A percentile compares a stretch with the other conserved stretches of the same genome.
phyloP scores from a whole-genome alignment of 2,113 vertebrate genomes.

The Rattus rattus region DNA sequence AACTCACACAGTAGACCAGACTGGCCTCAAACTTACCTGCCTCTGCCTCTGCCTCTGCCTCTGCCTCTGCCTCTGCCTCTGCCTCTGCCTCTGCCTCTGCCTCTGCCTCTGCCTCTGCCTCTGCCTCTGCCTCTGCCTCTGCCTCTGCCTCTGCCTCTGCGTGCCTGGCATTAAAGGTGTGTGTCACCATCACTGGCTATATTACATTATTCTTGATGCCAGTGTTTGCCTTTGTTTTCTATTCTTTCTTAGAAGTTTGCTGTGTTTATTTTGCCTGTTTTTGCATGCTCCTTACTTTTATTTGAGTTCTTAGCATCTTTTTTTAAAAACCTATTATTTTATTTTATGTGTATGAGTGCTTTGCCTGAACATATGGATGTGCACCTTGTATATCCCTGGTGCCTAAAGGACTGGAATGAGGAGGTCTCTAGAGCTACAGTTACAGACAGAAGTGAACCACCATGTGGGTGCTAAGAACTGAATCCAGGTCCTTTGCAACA shows the following conservation, averaged over 20 bases:
- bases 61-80: too few species aligned
- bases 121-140: too few species aligned
- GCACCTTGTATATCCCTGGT: neutral
- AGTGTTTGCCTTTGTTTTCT: neutral
- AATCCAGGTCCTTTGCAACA: neutral
- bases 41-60: too few species aligned
- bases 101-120: too few species aligned
- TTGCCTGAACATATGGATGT: neutral
- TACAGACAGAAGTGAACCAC: neutral
- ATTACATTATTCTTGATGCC: neutral
- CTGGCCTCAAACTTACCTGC: neutral
- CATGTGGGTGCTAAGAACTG: neutral
- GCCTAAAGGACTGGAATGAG: neutral
- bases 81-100: too few species aligned
- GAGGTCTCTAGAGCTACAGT: neutral
- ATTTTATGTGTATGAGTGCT: neutral
- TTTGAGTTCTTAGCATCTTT: neutral
- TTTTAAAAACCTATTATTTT: neutral
- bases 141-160: too few species aligned
- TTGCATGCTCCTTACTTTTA: neutral
- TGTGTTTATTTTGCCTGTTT: neutral
- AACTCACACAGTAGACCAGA: neutral
- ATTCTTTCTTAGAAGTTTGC: slow-evolving; percentile 28
- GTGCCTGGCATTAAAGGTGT: neutral
- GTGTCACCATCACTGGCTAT: neutral